Evolutionary conservation across 2,113 vertebrate species (phyloP).

Genomic region (Irena cyanogastra): DNA sequence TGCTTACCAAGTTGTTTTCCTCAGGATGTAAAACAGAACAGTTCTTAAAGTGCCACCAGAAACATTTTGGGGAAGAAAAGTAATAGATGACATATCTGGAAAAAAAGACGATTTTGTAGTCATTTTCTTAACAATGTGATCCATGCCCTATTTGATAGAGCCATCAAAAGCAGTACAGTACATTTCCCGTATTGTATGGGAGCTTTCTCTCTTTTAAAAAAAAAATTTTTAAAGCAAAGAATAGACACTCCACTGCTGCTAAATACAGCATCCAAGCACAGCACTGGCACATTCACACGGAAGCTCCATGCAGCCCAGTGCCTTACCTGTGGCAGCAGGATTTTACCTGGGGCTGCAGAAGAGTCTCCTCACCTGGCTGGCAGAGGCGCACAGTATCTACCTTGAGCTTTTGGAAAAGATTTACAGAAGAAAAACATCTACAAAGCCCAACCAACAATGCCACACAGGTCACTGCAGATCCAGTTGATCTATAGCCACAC

Average conservation of each 20-base stretch:
- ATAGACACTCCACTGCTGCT: neutral
- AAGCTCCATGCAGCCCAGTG: neutral
- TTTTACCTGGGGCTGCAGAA: neutral
- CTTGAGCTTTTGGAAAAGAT: neutral
- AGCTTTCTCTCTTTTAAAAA: neutral
- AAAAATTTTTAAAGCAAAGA: neutral
- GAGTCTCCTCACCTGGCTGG: neutral
- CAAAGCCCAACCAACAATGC: neutral
- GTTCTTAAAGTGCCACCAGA: neutral
- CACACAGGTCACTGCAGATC: neutral
- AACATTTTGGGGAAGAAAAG: neutral
- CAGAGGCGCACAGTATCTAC: neutral
- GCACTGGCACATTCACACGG: neutral
- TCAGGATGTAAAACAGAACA: neutral
- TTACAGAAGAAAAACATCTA: neutral
- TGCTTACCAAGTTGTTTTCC: neutral
- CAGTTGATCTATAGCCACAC: neutral
- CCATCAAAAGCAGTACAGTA: neutral
- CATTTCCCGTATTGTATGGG: neutral
- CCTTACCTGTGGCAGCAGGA: neutral
- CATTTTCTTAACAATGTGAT: neutral
- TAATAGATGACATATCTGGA: neutral
- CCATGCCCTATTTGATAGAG: neutral
- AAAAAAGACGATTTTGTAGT: neutral
- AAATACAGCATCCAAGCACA: neutral